A percentile compares a stretch with the other conserved stretches of the same genome.
These are phyloP conservation scores for Pristionchus japonicus DNA, from an alignment of 2,888 invertebrate species.

Conservation along the genomic window DNA sequence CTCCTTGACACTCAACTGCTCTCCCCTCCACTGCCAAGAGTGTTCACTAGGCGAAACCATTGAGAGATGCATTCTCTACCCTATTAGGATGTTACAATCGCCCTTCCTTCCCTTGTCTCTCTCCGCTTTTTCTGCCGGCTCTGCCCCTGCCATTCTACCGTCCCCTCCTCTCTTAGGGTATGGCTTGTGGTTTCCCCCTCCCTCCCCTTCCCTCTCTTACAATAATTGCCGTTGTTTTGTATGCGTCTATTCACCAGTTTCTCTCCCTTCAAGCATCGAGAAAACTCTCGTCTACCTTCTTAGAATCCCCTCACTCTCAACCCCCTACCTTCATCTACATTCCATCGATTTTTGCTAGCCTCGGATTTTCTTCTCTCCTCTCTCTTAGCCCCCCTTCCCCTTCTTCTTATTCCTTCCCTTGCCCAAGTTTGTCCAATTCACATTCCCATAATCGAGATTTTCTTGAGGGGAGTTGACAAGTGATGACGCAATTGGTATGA, in stretches of 20 bases:
- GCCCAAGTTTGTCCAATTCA: background rate
- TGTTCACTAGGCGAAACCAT: background rate
- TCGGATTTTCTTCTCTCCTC: background rate
- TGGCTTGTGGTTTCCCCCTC: background rate
- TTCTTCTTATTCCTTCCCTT: background rate
- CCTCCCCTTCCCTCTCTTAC: background rate
- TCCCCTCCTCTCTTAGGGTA: background rate
- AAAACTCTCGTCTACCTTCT: constrained; percentile 23
- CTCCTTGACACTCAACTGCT: background rate
- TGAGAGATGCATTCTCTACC: background rate
- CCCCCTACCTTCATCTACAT: constrained; percentile 32
- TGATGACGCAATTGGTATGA: background rate
- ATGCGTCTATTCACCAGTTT: background rate
- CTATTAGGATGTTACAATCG: constrained; percentile 38
- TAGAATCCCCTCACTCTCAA: constrained; percentile 6
- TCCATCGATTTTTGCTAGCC: constrained; percentile 29
- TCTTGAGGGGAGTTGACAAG: background rate
- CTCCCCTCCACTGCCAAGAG: background rate
- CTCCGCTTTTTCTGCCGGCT: background rate
- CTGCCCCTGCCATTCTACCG: background rate
- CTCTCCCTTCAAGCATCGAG: background rate
- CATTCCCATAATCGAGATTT: constrained; percentile 29
- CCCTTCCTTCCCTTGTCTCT: background rate
- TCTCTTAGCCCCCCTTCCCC: background rate
- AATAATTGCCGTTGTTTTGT: constrained; percentile 21